phyloP scores from a whole-genome alignment of 2,797 vertebrate species.

The Kryptolebias ocellatus region DNA sequence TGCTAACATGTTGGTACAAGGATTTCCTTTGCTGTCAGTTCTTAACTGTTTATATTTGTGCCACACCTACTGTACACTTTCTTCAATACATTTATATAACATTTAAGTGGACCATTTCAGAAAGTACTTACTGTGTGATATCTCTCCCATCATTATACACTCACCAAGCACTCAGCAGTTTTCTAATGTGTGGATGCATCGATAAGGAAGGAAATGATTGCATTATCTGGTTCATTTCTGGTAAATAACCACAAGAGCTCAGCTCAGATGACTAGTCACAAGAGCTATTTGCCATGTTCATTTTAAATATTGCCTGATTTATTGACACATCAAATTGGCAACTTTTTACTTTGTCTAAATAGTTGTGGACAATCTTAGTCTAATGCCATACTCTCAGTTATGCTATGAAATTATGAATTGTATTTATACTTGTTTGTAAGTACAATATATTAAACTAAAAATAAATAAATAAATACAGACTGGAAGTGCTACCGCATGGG shows the following conservation, averaged over 20 bases:
- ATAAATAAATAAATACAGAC: neutral
- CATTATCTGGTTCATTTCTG: constrained; percentile 69
- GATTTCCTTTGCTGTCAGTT: neutral
- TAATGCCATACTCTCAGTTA: too few relatives aligned
- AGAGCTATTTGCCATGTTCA: constrained; percentile 24
- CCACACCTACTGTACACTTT: constrained; percentile 1
- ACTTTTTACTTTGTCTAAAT: constrained; percentile 32
- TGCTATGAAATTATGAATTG: too few relatives aligned
- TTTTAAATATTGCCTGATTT: constrained; percentile 38
- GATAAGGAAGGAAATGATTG: constrained; percentile 51
- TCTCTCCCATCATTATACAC: constrained; percentile 26
- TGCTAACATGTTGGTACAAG: neutral
- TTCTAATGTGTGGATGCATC: constrained; percentile 42
- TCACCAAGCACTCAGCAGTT: constrained; percentile 50
- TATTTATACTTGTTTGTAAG: constrained; percentile 22
- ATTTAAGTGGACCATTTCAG: constrained; percentile 8
- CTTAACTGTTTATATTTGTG: neutral
- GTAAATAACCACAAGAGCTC: constrained; percentile 56
- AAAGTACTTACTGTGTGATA: constrained; percentile 34
- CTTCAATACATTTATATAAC: constrained; percentile 17
- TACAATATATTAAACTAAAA: constrained; percentile 25
- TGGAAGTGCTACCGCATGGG: neutral
- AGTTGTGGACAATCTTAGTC: constrained; percentile 21
- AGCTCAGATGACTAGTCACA: constrained; percentile 51
- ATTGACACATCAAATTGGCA: constrained; percentile 48